Base-by-base conservation (phyloP, 2,113 vertebrate species). In the Tetrax tetrax region DNA sequence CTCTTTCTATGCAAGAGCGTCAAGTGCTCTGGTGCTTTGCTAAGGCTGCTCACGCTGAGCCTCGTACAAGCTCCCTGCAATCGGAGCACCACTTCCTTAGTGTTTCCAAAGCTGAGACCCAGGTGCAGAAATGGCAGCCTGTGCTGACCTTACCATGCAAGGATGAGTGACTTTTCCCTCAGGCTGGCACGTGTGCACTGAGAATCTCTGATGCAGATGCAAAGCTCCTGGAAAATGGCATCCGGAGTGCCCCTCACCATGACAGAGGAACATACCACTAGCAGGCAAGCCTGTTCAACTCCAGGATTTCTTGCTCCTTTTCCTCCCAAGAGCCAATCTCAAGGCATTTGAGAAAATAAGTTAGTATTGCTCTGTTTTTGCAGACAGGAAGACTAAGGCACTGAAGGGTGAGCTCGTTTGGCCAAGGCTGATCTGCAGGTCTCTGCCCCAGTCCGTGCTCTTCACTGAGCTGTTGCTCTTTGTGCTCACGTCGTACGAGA, bases 401-500 rank as follows among this genome's bases (percentile, higher is more conserved):
- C 61, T 0, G 1, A 79, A 53, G 7, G 45, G 57, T 80, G 70
- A 92, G 33, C 8, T 96, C 3, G 0, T 68, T 23, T 89, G 61
- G 81, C 50, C 23, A 51, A 48, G 48, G 47, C 45, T 64, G 38
- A 75, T 66, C 14, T 0, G 3, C 74, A 66, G 82, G 50, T 68
- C 3, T 6, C 45, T 84, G 65, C 31, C 25, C 31, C 43, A 47
- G 64, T 21, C 57, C 2, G 0, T 41, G 50, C 69, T 84, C 38
- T 45, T 60, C 12, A 27, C 51, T 18, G 87, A 57, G 63, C 71
- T 82, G 71, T 22, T 64, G 24, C 33, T 63, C 45, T 59, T 45
- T 38, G 29, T n/a, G 31, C 38, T 48, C 4, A 1, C 1, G 0
- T 61, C 0, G 0, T 21, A 5, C 4, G 37, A 80, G 56, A 68